Evolutionary conservation across 2,113 vertebrate genomes (phyloP), one percentile per base, ranked within the genome.

Genomic region (Galemys pyrenaicus): DNA sequence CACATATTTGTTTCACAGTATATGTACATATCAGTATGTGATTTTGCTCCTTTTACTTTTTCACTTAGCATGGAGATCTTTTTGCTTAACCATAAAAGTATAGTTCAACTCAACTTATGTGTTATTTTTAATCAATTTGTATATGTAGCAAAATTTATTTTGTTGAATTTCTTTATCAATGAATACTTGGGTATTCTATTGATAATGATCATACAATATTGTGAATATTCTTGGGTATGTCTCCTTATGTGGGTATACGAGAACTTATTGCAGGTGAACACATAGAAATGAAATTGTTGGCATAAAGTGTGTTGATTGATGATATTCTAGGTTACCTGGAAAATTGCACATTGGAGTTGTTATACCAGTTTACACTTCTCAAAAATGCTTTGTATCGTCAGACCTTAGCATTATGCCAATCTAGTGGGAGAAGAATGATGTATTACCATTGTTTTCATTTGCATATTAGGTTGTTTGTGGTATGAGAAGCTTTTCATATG

Each of bases 11-110:
- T 84, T 86, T 88, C 20, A 11, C 65, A 46, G 49, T 74, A 60
- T 58, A 51, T 24, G 19, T 30, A 20, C 28, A 16, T 62, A 20
- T 95, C 20, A 26, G 49, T 65, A 9, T 39, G 32, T 22, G 46
- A 35, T 89, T 89, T 83, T 82, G 28, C 37, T 83, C 82, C 22
- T 86, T 68, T 49, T 94, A 77, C 22, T 30, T 73, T 73, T 41
- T 79, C 16, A 67, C 1, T 93, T 89, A 77, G 4, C 9, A 16
- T 67, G n/a, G 65, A 41, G 1, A 46, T 80, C 35, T 77, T 92
- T 80, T 64, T 95, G 20, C 1, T 85, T 32, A 85, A 30, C 56
- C 77, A 75, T 30, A 58, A 56, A 51, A 30, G 85, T 93, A 75
- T 74, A 39, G 39, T 79, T 80, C 41, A 80, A 22, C 88, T 20